Evolutionary conservation across 2,113 vertebrate species (phyloP).

Genomic region (Semnopithecus entellus): DNA sequence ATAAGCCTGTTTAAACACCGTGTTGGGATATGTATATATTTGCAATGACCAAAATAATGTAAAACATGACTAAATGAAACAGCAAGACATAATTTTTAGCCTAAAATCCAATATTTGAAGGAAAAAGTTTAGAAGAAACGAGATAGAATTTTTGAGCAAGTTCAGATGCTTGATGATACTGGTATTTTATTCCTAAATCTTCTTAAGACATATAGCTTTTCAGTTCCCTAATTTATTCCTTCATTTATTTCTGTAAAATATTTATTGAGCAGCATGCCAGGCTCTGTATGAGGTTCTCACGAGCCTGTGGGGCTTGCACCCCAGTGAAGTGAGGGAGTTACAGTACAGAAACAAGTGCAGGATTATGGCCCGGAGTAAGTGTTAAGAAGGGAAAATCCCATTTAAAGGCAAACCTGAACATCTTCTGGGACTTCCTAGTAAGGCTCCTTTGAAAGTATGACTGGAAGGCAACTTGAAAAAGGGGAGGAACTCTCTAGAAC

Average conservation of each 20-base stretch:
- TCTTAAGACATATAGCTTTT: not conserved
- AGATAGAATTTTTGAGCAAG: not conserved
- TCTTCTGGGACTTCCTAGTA: not conserved
- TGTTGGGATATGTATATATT: not conserved
- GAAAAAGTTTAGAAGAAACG: not conserved
- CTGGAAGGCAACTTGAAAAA: not conserved
- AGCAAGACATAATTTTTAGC: not conserved
- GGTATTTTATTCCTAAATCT: not conserved
- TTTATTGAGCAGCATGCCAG: not conserved
- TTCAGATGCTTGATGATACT: not conserved
- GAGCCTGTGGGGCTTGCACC: not conserved
- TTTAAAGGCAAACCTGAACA: fast-evolving
- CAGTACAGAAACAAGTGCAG: not conserved
- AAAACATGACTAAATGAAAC: not conserved
- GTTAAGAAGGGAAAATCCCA: not conserved
- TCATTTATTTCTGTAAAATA: not conserved
- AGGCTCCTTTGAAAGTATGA: not conserved
- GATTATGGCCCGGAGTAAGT: not conserved
- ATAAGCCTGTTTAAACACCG: not conserved
- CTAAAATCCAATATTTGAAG: not conserved
- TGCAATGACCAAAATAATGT: not conserved
- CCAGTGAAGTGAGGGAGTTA: not conserved
- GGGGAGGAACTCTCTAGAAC: not conserved
- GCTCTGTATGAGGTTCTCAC: not conserved
- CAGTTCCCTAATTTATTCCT: not conserved